phyloP scores from a whole-genome alignment of 2,797 vertebrate genomes.

The Pseudochromis fuscus region DNA sequence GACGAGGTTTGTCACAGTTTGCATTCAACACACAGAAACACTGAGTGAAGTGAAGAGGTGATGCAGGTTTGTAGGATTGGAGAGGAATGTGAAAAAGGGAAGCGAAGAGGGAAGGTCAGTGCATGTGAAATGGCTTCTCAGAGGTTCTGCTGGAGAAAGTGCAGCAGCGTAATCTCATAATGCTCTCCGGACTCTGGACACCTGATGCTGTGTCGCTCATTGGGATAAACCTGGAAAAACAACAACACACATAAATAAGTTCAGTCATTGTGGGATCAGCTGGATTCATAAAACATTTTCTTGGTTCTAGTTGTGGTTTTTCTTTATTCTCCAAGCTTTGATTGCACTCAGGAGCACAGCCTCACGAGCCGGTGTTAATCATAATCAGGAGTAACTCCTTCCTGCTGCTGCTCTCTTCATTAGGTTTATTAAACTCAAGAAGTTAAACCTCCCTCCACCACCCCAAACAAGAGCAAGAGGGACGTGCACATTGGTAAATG shows the following conservation, averaged over 20 bases:
- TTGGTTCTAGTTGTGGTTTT: neutral
- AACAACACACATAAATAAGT: neutral
- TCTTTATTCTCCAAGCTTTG: neutral
- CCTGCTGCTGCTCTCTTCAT: no score
- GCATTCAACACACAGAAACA: constrained; percentile 41
- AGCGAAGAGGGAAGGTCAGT: neutral
- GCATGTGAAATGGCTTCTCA: constrained; percentile 80
- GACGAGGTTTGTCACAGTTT: constrained; percentile 49
- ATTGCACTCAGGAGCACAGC: no score
- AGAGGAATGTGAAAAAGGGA: constrained; percentile 18
- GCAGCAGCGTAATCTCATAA: constrained; percentile 96
- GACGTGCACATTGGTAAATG: neutral
- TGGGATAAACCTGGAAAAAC: constrained; percentile 91
- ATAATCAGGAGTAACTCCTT: no score
- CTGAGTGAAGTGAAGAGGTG: constrained; percentile 14
- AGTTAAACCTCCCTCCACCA: neutral
- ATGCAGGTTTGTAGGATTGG: constrained; percentile 38
- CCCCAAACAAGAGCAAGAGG: neutral
- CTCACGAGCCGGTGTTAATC: no score
- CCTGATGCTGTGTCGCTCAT: constrained; percentile 97
- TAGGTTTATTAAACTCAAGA: no score
- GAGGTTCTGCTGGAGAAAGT: constrained; percentile 98
- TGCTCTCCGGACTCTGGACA: constrained; percentile 98
- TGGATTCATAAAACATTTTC: neutral
- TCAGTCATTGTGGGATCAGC: neutral